Evolutionary conservation across 2,113 vertebrate species (phyloP).

Genomic region (Zosterops lateralis): DNA sequence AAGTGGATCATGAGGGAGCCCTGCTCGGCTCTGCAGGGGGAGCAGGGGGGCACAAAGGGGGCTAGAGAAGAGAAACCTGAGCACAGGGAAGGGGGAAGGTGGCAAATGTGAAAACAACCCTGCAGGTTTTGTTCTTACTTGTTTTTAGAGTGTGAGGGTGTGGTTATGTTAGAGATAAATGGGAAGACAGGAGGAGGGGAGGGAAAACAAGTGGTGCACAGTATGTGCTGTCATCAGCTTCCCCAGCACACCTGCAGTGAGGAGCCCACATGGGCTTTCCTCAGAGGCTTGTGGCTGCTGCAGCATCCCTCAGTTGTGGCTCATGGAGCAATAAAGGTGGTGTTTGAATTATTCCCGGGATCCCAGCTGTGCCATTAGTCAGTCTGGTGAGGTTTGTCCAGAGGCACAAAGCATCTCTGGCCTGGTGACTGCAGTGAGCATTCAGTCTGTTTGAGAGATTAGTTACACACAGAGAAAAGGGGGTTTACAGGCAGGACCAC

Average conservation of each 20-base stretch:
- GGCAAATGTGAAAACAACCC: not conserved
- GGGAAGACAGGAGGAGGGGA: not conserved
- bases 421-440: not conserved
- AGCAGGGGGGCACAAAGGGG: not conserved
- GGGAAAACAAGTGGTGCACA: not conserved
- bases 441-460: not conserved
- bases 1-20: fast-evolving
- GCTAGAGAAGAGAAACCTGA: not conserved
- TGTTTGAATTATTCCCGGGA: not conserved
- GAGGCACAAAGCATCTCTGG: not conserved
- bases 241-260: not conserved
- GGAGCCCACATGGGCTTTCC: not conserved
- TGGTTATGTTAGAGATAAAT: not conserved
- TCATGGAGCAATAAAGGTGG: not conserved
- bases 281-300: not conserved
- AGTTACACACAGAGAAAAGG: not conserved
- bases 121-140: not conserved
- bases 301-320: not conserved
- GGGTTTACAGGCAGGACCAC: not conserved
- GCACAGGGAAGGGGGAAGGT: fast-evolving
- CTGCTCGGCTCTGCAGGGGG: fast-evolving
- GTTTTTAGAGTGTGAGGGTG: not conserved
- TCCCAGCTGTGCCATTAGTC: not conserved
- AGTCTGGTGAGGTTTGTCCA: not conserved
- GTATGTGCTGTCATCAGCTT: not conserved